These are phyloP conservation scores for Tinamus major DNA, from an alignment of 2,797 vertebrate genomes.

Conservation along the genomic window DNA sequence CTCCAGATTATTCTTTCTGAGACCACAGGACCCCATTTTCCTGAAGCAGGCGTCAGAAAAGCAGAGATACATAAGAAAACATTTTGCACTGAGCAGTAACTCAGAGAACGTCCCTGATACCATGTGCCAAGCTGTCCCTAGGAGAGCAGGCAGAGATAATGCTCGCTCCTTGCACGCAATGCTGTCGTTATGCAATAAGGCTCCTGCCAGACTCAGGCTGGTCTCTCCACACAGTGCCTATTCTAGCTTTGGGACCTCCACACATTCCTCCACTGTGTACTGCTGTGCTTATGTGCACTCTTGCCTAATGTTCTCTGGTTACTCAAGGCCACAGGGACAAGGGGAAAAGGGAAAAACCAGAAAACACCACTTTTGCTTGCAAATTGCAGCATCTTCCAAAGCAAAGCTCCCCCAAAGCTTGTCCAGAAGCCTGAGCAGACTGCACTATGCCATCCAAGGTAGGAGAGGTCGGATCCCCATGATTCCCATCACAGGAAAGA, in stretches of 20 bases:
- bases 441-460: neutral
- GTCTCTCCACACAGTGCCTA: neutral
- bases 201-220: neutral
- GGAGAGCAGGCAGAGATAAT: neutral
- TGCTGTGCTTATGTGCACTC: neutral
- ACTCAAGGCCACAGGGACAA: neutral
- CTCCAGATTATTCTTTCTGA: neutral
- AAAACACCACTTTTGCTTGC: neutral
- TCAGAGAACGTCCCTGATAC: neutral
- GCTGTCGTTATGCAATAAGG: neutral
- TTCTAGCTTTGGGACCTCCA: neutral
- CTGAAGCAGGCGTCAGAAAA: neutral
- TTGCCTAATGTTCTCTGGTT: neutral
- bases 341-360: neutral
- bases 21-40: neutral
- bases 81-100: neutral
- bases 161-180: neutral
- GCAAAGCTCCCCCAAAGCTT: neutral
- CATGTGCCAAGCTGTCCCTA: neutral
- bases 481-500: rapidly evolving
- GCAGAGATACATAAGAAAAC: neutral
- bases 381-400: neutral
- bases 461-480: neutral
- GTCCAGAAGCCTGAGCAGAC: neutral
- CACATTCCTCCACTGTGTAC: neutral